Percentiles rank a stretch among this genome's conserved stretches.
Evolutionary conservation across 1,140 invertebrate species (phyloP).

Genomic region (Yoshiicerus persimilis): DNA sequence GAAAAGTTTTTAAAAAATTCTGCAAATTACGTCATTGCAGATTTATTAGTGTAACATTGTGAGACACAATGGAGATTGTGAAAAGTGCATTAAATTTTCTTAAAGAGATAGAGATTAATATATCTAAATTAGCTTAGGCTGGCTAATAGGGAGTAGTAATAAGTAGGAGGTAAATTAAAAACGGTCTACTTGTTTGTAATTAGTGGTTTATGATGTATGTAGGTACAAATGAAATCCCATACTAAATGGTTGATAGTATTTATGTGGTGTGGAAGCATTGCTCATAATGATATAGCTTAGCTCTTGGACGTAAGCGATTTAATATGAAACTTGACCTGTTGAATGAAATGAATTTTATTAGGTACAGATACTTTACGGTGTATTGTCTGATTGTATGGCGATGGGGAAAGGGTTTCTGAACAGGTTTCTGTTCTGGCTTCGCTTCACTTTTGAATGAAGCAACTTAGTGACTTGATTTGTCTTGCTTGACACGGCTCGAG

Average conservation of each 20-base stretch:
- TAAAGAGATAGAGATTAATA: not conserved
- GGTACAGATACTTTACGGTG: not conserved
- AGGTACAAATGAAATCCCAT: not conserved
- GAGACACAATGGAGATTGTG: not conserved
- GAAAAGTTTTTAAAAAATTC: not conserved
- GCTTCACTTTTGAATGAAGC: not conserved
- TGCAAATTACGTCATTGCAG: not conserved
- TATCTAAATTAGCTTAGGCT: not conserved
- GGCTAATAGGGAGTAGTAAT: not conserved
- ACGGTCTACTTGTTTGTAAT: not conserved
- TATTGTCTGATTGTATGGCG: not conserved
- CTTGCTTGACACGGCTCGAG: constrained; percentile 3
- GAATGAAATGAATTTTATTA: not conserved
- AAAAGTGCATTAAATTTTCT: not conserved
- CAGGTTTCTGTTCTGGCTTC: not conserved
- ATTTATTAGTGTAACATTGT: not conserved
- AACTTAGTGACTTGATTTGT: not conserved
- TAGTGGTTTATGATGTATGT: not conserved
- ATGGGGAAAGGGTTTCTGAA: not conserved
- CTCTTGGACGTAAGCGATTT: not conserved
- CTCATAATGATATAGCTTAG: no score
- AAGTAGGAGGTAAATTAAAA: not conserved
- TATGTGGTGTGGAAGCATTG: not conserved
- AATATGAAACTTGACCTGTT: not conserved
- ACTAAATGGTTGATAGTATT: not conserved